Conservation (phyloP, 2,888 invertebrate genomes). For the Hypolimnas misippus region DNA sequence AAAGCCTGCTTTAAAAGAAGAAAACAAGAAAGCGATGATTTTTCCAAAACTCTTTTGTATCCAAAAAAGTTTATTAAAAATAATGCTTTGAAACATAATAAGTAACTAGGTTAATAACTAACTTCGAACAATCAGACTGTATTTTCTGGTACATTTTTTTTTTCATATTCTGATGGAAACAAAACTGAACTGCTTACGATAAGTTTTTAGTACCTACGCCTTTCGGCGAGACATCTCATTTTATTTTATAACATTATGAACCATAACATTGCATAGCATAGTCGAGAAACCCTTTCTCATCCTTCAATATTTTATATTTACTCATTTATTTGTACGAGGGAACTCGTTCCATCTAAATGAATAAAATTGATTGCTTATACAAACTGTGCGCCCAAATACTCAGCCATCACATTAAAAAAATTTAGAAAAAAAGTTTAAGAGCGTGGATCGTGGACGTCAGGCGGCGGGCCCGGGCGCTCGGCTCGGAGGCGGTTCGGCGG, state of each 20-base stretch:
- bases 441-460: slow-evolving; percentile 58
- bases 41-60: too few species aligned
- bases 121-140: too few species aligned
- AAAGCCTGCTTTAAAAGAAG: too few species aligned
- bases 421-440: slow-evolving; percentile 68
- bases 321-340: slow-evolving; percentile 77
- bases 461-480: slow-evolving; percentile 53
- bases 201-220: slow-evolving; percentile 30
- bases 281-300: slow-evolving; percentile 52
- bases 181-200: slow-evolving; percentile 28
- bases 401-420: slow-evolving; percentile 81
- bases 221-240: slow-evolving; percentile 36
- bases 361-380: slow-evolving; percentile 84
- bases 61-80: too few species aligned
- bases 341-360: slow-evolving; percentile 80
- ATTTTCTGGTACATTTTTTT: too few species aligned
- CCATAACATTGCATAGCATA: slow-evolving; percentile 53
- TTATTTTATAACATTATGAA: slow-evolving; percentile 52
- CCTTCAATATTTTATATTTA: slow-evolving; percentile 65
- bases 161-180: slow-evolving; percentile 20
- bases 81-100: too few species aligned
- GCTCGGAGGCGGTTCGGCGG: slow-evolving; percentile 53
- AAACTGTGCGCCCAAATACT: slow-evolving; percentile 83
- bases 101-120: too few species aligned
- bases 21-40: too few species aligned